Evolutionary conservation across 2,113 vertebrate species (phyloP), one percentile per base, ranked within the genome.

Genomic region (Sardina pilchardus): DNA sequence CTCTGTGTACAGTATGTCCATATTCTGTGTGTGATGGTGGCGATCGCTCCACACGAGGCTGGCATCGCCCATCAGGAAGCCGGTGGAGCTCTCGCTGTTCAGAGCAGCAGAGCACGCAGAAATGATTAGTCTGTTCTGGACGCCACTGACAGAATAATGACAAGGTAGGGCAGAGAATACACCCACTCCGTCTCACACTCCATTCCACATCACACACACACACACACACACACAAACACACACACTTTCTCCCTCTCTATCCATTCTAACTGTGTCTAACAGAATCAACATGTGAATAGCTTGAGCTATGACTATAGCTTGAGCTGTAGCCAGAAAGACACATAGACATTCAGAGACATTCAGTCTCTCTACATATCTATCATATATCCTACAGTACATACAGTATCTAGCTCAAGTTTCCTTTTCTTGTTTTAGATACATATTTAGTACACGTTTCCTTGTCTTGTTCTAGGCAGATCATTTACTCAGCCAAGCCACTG

Each of bases 221-320:
- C 48, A 63, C 42, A 81, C 82, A 71, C 24, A 21, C 44, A 42
- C 83, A 87, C 83, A 45, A 12, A n/a, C 44, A 45, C 75, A 85
- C 30, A 6, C 24, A 21, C 39, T 26, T 0, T 56, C 34, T 63
- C 30, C 63, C 45, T n/a, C 53, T 63, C 59, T 71, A 56, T 14
- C 50, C 50, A 56, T 21, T 56, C 16, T 19, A 56, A 14, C 50
- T 21, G 17, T 21, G 17, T n/a, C n/a, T n/a, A n/a, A n/a, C 16
- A 56, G 50, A 56, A 56, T 56, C 19, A 56, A 56, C 50, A 56
- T 47, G 45, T 47, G 9, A 10, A 14, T 47, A 47, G 7, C 45
- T 47, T 47, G 45, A 14, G n/a, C n/a, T n/a, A n/a, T n/a, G n/a
- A n/a, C n/a, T n/a, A n/a, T n/a, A n/a, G n/a, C n/a, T n/a, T n/a